phyloP scores from a whole-genome alignment of 2,797 vertebrate genomes.

The Garrulus glandarius region DNA sequence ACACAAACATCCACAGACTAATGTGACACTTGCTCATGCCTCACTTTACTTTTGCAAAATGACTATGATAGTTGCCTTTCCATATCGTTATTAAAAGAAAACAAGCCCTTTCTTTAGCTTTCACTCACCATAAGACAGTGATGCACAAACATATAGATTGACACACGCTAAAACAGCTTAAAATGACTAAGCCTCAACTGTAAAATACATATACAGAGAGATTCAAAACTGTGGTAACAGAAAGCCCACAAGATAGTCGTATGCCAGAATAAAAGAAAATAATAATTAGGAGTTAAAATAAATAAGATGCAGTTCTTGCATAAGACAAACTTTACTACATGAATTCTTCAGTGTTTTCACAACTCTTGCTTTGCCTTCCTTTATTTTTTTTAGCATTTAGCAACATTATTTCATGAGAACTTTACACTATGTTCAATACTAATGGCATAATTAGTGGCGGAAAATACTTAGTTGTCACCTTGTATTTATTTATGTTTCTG shows the following conservation, averaged over 20 bases:
- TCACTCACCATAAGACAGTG: accelerated
- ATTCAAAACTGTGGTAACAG: background rate
- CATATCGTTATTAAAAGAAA: background rate
- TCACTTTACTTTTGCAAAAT: background rate
- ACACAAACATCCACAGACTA: background rate
- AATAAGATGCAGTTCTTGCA: background rate
- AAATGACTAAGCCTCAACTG: background rate
- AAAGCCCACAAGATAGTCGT: background rate
- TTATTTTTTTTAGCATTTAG: conserved; percentile 24
- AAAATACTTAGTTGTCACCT: conserved; percentile 75
- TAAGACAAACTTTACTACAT: background rate
- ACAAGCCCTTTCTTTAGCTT: background rate
- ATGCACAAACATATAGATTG: background rate
- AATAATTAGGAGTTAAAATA: conserved; percentile 12
- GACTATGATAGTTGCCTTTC: background rate
- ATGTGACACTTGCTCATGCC: background rate
- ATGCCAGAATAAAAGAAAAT: background rate
- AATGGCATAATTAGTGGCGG: conserved; percentile 73
- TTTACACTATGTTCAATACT: conserved; percentile 62
- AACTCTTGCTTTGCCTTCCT: background rate
- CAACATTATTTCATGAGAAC: conserved; percentile 52
- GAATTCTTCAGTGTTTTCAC: background rate
- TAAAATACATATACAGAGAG: background rate
- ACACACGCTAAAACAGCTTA: background rate
- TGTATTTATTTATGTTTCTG: conserved; percentile 75